Evolutionary conservation across 2,888 invertebrate species (phyloP).

Genomic region (Hirtodrosophila alboralis): DNA sequence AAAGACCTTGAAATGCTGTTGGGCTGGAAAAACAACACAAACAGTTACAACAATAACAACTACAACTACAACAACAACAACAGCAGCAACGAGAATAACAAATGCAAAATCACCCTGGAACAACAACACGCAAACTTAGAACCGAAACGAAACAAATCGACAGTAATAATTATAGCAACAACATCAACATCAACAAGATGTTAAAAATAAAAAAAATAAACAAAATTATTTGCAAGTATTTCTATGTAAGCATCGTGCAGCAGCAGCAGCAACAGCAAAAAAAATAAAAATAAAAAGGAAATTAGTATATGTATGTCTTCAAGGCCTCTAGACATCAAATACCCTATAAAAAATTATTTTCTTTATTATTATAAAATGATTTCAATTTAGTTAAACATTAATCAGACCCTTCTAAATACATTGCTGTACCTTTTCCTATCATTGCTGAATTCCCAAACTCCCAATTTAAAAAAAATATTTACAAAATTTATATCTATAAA

Average conservation of each 20-base stretch:
- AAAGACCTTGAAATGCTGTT: conserved; percentile 76
- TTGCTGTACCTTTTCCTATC: too few relatives aligned
- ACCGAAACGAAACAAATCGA: conserved; percentile 68
- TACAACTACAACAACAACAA: conserved; percentile 29
- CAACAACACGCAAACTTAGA: conserved; percentile 74
- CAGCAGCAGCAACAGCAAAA: conserved; percentile 10
- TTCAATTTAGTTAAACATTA: too few relatives aligned
- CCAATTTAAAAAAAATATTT: too few relatives aligned
- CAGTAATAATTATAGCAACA: conserved; percentile 41
- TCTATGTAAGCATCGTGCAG: conserved; percentile 27
- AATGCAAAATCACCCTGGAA: conserved; percentile 79
- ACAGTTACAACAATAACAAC: too few relatives aligned
- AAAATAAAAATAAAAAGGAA: conserved; percentile 5
- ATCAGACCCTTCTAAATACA: too few relatives aligned
- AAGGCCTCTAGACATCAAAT: conserved; percentile 13
- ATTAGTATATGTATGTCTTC: conserved; percentile 12
- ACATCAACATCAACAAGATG: conserved; percentile 36
- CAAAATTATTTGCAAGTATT: conserved; percentile 54
- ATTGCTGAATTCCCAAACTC: too few relatives aligned
- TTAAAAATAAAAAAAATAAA: conserved; percentile 58
- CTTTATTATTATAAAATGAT: too few relatives aligned
- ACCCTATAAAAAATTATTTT: too few relatives aligned
- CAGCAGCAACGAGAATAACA: conserved; percentile 29
- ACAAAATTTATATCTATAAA: too few relatives aligned
- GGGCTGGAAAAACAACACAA: too few relatives aligned